A percentile compares a stretch with the other conserved stretches of the same genome.
Evolutionary conservation across 2,888 invertebrate genomes (phyloP).

Genomic region (Cephus pygmeus): DNA sequence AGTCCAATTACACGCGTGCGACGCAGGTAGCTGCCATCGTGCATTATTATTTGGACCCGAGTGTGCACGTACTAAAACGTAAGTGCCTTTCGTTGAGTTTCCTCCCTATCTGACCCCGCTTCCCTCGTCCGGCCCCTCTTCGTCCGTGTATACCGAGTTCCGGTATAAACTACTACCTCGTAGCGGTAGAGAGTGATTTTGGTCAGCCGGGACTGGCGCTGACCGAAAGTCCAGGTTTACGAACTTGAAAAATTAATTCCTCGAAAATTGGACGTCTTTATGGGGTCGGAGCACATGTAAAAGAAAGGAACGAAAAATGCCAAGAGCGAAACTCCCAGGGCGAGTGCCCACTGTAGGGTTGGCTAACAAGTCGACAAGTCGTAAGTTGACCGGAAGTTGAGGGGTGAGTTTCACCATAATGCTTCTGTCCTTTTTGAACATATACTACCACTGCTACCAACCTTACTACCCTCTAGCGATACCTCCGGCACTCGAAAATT

Average conservation of each 20-base stretch:
- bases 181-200: background rate
- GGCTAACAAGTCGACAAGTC: background rate
- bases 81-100: background rate
- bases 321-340: background rate
- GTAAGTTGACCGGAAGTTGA: background rate
- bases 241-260: background rate
- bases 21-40: background rate
- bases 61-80: background rate
- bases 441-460: background rate
- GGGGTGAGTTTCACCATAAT: background rate
- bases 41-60: background rate
- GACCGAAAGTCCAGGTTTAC: background rate
- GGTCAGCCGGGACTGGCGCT: background rate
- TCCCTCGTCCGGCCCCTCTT: background rate
- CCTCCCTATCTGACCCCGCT: background rate
- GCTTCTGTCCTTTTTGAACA: background rate
- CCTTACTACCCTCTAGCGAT: too few species aligned
- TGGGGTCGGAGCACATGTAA: background rate
- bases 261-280: background rate
- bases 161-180: background rate
- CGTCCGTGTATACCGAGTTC: background rate
- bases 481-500: too few species aligned
- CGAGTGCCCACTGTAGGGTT: background rate
- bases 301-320: background rate
- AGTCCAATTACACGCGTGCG: background rate